A percentile compares a stretch with the other conserved stretches of the same genome.
These are phyloP conservation scores for Urocolius indicus DNA, from an alignment of 2,113 vertebrate genomes.

Conservation along the genomic window DNA sequence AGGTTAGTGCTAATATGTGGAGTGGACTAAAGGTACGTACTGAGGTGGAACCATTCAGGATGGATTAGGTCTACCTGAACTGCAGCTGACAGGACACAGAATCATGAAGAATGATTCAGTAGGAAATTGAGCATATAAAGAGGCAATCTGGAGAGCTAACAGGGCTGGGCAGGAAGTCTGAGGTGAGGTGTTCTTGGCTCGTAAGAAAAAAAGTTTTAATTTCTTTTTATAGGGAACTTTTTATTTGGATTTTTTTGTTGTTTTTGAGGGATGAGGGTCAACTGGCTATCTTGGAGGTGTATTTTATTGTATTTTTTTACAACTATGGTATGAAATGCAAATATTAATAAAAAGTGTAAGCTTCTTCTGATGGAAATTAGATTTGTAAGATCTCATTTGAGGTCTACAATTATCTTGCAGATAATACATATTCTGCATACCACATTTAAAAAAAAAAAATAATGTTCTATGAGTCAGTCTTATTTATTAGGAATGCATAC, in stretches of 20 bases:
- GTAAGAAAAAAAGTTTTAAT: not conserved
- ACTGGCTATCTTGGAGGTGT: not conserved
- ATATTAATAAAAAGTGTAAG: not conserved
- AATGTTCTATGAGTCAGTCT: not conserved
- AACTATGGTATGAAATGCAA: not conserved
- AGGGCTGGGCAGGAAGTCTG: not conserved
- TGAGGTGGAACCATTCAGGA: not conserved
- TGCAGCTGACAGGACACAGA: not conserved
- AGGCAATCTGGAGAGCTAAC: not conserved
- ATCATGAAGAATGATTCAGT: fast-evolving
- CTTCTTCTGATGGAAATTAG: not conserved
- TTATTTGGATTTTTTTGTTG: fast-evolving
- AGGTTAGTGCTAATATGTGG: not conserved
- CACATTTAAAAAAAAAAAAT: not conserved
- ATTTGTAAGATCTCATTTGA: not conserved
- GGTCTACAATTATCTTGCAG: not conserved
- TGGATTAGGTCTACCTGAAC: not conserved
- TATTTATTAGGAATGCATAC: not conserved
- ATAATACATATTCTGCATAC: not conserved
- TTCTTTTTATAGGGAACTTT: not conserved
- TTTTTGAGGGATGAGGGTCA: not conserved
- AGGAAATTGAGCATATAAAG: not conserved
- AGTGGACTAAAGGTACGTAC: not conserved
- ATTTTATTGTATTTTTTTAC: not conserved
- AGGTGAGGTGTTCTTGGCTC: not conserved